Evolutionary conservation across 2,113 vertebrate species (phyloP).

Genomic region (Solea senegalensis): DNA sequence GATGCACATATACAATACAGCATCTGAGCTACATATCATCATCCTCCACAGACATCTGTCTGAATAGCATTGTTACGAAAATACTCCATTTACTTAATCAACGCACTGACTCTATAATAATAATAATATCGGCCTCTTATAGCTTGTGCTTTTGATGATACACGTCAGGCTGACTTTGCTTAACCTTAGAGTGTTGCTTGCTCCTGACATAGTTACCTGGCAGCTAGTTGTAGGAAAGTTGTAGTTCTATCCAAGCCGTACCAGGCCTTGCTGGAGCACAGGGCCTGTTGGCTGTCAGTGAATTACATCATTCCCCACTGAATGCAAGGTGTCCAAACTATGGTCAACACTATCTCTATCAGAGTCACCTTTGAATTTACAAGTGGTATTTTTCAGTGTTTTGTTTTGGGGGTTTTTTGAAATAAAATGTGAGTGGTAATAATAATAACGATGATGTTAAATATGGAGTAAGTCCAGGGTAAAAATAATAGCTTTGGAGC

Average conservation of each 20-base stretch:
- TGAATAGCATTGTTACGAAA: neutral
- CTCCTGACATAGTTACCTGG: neutral
- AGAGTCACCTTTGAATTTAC: slow-evolving; percentile 4
- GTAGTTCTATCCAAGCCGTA: too few relatives aligned
- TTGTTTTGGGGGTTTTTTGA: neutral
- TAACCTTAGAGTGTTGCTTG: slow-evolving; percentile 19
- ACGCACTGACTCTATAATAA: neutral
- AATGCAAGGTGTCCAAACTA: too few relatives aligned
- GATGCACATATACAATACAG: slow-evolving; percentile 14
- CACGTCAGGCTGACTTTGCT: slow-evolving; percentile 21
- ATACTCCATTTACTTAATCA: neutral
- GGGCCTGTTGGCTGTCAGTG: too few relatives aligned
- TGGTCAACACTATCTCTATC: too few relatives aligned
- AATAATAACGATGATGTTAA: slow-evolving; percentile 29
- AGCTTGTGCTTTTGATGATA: slow-evolving; percentile 1
- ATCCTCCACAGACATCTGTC: slow-evolving; percentile 10
- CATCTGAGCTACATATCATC: slow-evolving; percentile 11
- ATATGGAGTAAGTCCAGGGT: slow-evolving; percentile 10
- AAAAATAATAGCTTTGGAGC: too few relatives aligned
- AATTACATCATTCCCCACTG: too few relatives aligned
- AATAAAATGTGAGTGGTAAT: slow-evolving; percentile 31
- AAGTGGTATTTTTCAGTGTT: slow-evolving; percentile 29
- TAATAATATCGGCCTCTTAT: neutral
- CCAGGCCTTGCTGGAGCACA: too few relatives aligned
- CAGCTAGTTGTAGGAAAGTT: too few relatives aligned